Evolutionary conservation across 2,113 vertebrate species (phyloP), one percentile per base, ranked within the genome.

Genomic region (Melanerpes formicivorus): DNA sequence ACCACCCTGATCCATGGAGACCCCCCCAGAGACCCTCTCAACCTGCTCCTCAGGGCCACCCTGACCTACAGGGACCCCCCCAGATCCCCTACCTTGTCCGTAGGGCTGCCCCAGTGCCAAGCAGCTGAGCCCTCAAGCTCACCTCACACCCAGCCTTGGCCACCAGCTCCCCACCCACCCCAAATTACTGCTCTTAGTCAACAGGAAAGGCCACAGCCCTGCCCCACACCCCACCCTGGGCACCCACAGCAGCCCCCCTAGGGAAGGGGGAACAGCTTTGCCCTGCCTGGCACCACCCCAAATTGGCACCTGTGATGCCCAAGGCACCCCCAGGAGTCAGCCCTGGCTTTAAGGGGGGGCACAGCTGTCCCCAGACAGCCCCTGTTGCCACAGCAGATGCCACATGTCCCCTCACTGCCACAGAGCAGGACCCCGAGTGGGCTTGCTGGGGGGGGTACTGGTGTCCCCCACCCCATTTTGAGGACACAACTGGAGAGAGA

Each of bases 361-460:
- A 56, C 15, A 29, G 26, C 14, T 56, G 27, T 56, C 55, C 55
- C 55, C 55, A 56, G 4, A 29, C 55, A 56, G 15, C 55, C 27
- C 16, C 26, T 56, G 55, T 10, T 29, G 26, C 55, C 55, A 56
- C 17, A 15, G 27, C 26, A 29, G 27, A 29, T 29, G 55, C 27
- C 26, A 56, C 55, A 27, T 56, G 55, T 56, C 26, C 55, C 27
- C 25, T 37, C 62, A 9, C 23, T 27, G 21, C 10, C 16, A 50
- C 2, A 25, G 21, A 63, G 18, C 54, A 12, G 48, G 18, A 23
- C 29, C 27, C 3, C 2, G 9, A 18, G 11, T 2, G 6, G n/a
- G 46, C 9, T 26, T 0, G 1, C 5, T 64, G 34, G 11, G 22
- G 1, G 1, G 29, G 14, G 23, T 23, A 18, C 40, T 0, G 1